A percentile compares a stretch with the other conserved stretches of the same genome.
Conservation (phyloP, 2,113 vertebrate species). For the Ariopsis seemanni region DNA sequence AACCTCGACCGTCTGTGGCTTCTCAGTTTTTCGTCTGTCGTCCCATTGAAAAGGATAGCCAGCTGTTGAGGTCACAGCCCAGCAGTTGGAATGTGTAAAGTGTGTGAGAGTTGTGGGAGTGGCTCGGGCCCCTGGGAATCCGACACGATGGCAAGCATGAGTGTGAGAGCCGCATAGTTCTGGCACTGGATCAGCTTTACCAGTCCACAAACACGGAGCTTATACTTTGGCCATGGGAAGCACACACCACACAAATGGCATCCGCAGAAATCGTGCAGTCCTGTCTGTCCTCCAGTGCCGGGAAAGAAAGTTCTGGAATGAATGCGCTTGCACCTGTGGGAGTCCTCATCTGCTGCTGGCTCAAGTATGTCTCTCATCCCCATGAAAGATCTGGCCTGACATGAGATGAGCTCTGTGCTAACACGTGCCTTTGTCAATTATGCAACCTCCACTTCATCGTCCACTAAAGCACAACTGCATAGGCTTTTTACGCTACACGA, state of each 20-base stretch:
- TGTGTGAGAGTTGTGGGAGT: slow-evolving; percentile 69
- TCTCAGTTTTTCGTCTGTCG: slow-evolving; percentile 36
- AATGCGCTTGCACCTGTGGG: slow-evolving; percentile 50
- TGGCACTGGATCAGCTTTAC: slow-evolving; percentile 30
- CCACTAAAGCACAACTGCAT: not conserved
- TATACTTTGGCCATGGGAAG: slow-evolving; percentile 37
- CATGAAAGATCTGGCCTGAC: slow-evolving; percentile 41
- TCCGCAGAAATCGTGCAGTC: slow-evolving; percentile 31
- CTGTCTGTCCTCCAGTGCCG: not conserved
- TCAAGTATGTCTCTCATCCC: slow-evolving; percentile 36
- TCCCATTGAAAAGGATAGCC: slow-evolving; percentile 57
- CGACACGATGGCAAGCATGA: slow-evolving; percentile 35
- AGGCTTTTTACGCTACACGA: not conserved
- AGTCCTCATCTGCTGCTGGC: slow-evolving; percentile 49
- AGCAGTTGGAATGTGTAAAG: slow-evolving; percentile 68
- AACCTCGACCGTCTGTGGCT: not conserved
- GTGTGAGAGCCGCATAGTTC: slow-evolving; percentile 34
- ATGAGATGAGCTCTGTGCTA: slow-evolving; percentile 29
- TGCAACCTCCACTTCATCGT: slow-evolving; percentile 31
- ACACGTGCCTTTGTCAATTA: slow-evolving; percentile 45
- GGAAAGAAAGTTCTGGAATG: slow-evolving; percentile 23
- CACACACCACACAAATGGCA: slow-evolving; percentile 26
- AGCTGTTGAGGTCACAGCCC: slow-evolving; percentile 73
- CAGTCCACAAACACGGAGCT: slow-evolving; percentile 23
- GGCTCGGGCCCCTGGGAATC: slow-evolving; percentile 48